A percentile compares a stretch with the other conserved stretches of the same genome.
phyloP scores from a whole-genome alignment of 2,888 invertebrate species.

The Patella depressa region DNA sequence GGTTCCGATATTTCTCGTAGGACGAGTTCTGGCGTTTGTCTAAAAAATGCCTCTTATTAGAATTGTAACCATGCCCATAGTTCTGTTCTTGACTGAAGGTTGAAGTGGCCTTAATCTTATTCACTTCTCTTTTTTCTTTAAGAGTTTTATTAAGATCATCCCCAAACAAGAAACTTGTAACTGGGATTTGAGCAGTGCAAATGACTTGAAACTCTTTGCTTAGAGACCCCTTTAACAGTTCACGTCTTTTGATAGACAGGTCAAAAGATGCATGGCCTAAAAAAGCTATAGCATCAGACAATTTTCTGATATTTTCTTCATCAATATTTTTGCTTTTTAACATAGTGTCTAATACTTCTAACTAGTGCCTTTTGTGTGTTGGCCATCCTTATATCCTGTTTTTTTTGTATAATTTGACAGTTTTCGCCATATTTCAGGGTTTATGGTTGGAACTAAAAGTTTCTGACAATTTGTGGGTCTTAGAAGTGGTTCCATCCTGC shows the following conservation, averaged over 20 bases:
- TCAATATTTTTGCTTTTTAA: not conserved
- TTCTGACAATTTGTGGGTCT: not conserved
- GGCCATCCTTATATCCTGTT: not conserved
- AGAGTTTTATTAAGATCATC: not conserved
- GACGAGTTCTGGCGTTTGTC: not conserved
- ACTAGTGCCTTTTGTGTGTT: not conserved
- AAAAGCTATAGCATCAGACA: not conserved
- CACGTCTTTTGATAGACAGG: not conserved
- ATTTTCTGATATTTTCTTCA: too few species aligned
- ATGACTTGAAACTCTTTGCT: not conserved
- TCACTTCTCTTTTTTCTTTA: not conserved
- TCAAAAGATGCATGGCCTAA: not conserved
- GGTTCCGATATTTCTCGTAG: not conserved
- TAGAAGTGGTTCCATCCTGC: not conserved
- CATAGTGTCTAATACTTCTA: not conserved
- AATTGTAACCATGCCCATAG: not conserved
- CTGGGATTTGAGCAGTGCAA: not conserved
- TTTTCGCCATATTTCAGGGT: not conserved
- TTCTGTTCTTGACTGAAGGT: not conserved
- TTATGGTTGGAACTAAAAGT: not conserved
- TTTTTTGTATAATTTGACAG: not conserved
- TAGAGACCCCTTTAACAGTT: not conserved
- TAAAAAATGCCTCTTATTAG: not conserved
- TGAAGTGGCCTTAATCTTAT: too few species aligned
- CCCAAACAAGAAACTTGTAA: not conserved